A percentile compares a stretch with the other conserved stretches of the same genome.
These are phyloP conservation scores for Agrochola macilenta DNA, from an alignment of 2,888 invertebrate species.

Conservation along the genomic window DNA sequence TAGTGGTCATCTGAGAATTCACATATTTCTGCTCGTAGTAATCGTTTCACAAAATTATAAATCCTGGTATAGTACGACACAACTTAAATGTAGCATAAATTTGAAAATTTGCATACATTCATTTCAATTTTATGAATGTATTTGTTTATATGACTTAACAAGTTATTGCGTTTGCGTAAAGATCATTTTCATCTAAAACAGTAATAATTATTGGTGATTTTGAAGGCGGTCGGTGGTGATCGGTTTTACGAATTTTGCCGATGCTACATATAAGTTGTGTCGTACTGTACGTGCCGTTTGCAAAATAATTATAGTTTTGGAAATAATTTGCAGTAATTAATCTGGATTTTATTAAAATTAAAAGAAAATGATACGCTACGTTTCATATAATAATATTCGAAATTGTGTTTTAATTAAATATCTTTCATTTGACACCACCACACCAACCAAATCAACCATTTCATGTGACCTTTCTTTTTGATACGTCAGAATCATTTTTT, in stretches of 20 bases:
- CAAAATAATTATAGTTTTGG: background rate
- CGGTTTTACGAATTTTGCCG: no score
- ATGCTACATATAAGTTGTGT: no score
- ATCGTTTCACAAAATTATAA: background rate
- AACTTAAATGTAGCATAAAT: background rate
- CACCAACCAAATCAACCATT: no score
- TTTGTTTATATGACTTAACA: no score
- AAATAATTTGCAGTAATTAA: no score
- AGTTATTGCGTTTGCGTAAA: no score
- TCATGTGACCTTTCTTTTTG: slow-evolving; percentile 19
- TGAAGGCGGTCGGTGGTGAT: no score
- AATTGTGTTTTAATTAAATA: slow-evolving; percentile 9
- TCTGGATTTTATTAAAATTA: background rate
- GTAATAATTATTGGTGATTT: no score
- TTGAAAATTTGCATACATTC: no score
- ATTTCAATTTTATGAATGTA: no score
- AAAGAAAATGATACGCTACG: background rate
- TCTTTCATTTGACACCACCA: background rate
- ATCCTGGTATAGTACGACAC: no score
- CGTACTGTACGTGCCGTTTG: background rate
- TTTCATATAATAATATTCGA: background rate
- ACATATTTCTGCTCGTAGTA: background rate
- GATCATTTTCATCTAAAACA: no score
- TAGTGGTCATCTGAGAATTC: background rate
- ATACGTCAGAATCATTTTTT: background rate